Conservation (phyloP, 2,888 invertebrate genomes). For the Harpagoxenus sublaevis region DNA sequence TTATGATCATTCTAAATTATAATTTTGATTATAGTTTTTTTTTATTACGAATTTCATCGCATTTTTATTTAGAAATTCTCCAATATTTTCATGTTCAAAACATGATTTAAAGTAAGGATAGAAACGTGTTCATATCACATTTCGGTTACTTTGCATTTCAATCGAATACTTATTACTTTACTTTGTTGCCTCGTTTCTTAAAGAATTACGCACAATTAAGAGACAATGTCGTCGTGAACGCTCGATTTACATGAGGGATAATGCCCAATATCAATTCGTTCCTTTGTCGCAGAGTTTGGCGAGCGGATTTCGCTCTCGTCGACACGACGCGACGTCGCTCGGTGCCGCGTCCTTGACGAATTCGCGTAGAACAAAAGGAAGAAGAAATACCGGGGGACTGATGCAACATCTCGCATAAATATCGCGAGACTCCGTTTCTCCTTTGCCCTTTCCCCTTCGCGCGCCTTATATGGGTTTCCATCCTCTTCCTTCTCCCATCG, state of each 20-base stretch:
- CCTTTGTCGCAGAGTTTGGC: not conserved
- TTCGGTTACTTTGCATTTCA: not conserved
- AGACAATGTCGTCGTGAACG: not conserved
- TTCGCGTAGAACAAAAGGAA: conserved; percentile 68
- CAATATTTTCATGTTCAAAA: not conserved
- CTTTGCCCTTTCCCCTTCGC: conserved; percentile 14
- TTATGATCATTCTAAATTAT: not conserved
- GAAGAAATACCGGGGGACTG: conserved; percentile 67
- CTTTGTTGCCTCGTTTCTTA: not conserved
- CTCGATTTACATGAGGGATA: not conserved
- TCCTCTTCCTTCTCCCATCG: conserved; percentile 33
- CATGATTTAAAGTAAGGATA: not conserved
- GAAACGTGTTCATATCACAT: not conserved
- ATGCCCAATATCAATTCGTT: not conserved
- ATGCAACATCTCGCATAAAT: conserved; percentile 73
- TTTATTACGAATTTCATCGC: not conserved
- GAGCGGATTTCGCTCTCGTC: conserved; percentile 45
- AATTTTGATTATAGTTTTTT: not conserved
- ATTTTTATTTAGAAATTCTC: not conserved
- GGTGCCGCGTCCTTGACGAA: conserved; percentile 58
- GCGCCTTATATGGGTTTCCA: conserved; percentile 1
- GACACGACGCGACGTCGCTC: not conserved
- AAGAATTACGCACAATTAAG: not conserved
- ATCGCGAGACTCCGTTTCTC: conserved; percentile 69
- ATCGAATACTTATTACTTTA: not conserved